Evolutionary conservation across 2,113 vertebrate species (phyloP), one percentile per base, ranked within the genome.

Genomic region (Centropus unirufus): DNA sequence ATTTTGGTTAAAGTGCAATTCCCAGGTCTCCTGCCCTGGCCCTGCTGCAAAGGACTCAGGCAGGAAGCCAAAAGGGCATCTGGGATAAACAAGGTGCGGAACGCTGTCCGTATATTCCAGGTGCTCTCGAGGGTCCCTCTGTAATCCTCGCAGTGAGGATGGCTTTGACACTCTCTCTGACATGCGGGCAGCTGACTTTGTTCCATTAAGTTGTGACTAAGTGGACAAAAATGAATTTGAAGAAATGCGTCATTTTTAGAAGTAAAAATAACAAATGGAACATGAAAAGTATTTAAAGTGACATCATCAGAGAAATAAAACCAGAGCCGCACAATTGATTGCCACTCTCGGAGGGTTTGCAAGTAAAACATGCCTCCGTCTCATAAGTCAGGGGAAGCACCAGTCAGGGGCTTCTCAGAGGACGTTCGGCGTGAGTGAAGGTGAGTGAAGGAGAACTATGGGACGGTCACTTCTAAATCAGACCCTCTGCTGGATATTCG

Each of bases 211-310:
- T 96, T 83, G 97, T 97, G 98, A 98, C 97, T 98, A 98, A 98
- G 96, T 97, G 96, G 92, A 98, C 94, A 98, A 97, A 98, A 98
- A 98, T 97, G 94, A 85, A 97, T 98, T 98, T 98, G 96, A 97
- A 97, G 98, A 98, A 98, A 97, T 97, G 97, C 98, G 98, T 98
- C 97, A 98, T 96, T 97, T 95, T 97, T 97, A 97, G 95, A 98
- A 98, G 97, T 98, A 98, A 98, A 98, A 98, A 98, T 98, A 98
- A 98, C 97, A 97, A 97, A 98, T 98, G 97, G 97, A 97, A 97
- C 97, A 97, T 46, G 98, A 96, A 96, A 98, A 98, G 96, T 98
- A 98, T 98, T 98, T 97, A 89, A 98, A 97, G 98, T 98, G 98
- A 98, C 98, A 98, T 98, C 98, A 98, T 97, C 97, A 96, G 96